Base-by-base conservation (phyloP, 2,113 vertebrate genomes). In the Eolophus roseicapilla region DNA sequence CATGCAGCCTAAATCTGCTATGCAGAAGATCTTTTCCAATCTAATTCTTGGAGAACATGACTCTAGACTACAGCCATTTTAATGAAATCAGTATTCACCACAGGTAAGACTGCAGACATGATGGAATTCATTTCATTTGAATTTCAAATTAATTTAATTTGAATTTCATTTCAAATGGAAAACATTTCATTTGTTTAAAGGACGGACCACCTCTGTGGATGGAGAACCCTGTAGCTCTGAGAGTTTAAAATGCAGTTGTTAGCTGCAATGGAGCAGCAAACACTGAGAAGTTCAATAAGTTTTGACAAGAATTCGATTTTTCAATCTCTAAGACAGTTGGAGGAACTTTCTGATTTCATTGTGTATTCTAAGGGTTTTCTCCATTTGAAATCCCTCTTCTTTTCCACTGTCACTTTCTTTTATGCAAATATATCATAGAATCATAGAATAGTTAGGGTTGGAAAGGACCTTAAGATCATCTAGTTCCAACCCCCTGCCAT, bases 1-100 rank as follows among this genome's bases (percentile, higher is more conserved):
- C 59, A 81, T 77, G 46, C 52, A 86, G 85, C 78, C 52, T 97
- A 95, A 94, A 94, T 93, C 92, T 94, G 62, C 55, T 92, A n/a
- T 55, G 63, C 74, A 95, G 78, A 95, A 96, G 88, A 90, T 77
- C 46, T 94, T 94, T 92, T 71, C 84, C 69, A 78, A 17, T 57
- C 44, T 65, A 75, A 19, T 50, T 93, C 65, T 93, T 86, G 68
- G 81, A 84, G 84, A 86, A 52, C 47, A 27, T 55, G 31, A 55
- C 49, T 89, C 23, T 31, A 83, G 70, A 74, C 85, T 59, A 80
- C 7, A 82, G 63, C 16, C 43, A 19, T 88, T 92, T 96, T 81
- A 74, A 88, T 85, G 19, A 95, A 95, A 75, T 41, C 46, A 44
- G 17, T 73, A 80, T 92, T 63, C 59, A 60, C 35, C 37, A 69